Base-by-base conservation (phyloP, 2,797 vertebrate genomes). In the Novumbra hubbsi region DNA sequence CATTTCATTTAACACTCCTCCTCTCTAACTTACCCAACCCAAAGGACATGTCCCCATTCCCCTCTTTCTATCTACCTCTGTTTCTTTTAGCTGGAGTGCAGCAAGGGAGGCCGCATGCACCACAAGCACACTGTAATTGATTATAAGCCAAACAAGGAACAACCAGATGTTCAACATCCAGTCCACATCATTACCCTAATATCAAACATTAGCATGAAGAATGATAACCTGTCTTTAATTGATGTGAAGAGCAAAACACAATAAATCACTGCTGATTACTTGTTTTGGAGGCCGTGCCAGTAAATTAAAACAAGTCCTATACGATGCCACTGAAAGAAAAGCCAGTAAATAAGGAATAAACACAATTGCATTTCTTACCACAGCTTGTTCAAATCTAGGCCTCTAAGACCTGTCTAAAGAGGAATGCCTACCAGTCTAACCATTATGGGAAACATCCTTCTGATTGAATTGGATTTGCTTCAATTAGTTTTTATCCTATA, bases 131-230 rank as follows among this genome's bases (percentile, higher is more conserved):
- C 50, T 75, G 30, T 72, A 75, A 81, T 68, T 16, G 16, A 84
- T 84, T 76, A 72, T 65, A 71, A 77, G 68, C 71, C 72, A 70
- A 81, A 76, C 67, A 60, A 75, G 79, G 71, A 76, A 74, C 67
- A 55, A 70, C 64, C 78, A 84, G 80, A 86, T 87, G 81, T 79
- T 86, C 70, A 65, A 60, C 64, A 41, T 77, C 60, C 70, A 74
- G 66, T 45, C 49, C 21, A 66, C 21, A 76, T 80, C 24, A 55
- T 82, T 80, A 80, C 65, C 73, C 69, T 87, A 78, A 84, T 76
- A 82, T 68, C 49, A 67, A 68, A 52, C 69, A 78, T 81, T 85
- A 77, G 76, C 50, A 76, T 80, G 17, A 84, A 72, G 62, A 78
- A 78, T 78, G 74, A 80, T 78, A 74, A 65, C 78, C 72, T 77